phyloP scores from a whole-genome alignment of 2,113 vertebrate genomes.

The Aspidoscelis tigris region DNA sequence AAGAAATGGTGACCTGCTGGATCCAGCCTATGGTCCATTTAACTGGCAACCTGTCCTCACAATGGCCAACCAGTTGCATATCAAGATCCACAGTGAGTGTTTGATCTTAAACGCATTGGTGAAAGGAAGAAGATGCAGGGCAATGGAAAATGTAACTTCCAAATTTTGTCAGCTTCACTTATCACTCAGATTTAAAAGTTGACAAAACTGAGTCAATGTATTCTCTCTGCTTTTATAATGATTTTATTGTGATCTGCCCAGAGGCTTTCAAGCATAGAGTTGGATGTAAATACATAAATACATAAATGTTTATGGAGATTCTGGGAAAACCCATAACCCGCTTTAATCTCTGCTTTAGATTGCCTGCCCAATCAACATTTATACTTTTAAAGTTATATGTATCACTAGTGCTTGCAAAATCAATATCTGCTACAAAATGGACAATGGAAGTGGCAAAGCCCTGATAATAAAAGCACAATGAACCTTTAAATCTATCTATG shows the following conservation, averaged over 20 bases:
- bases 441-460: neutral
- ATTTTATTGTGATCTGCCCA: too few relatives aligned
- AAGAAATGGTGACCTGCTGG: neutral
- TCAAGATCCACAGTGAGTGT: neutral
- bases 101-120: neutral
- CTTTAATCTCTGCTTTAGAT: conserved; percentile 3
- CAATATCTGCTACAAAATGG: neutral
- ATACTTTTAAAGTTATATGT: neutral
- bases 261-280: too few relatives aligned
- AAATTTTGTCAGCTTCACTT: neutral
- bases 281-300: neutral
- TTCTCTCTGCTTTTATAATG: too few relatives aligned
- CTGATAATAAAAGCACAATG: neutral
- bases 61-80: too few relatives aligned
- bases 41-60: too few relatives aligned
- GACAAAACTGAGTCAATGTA: too few relatives aligned
- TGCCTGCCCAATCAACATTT: neutral
- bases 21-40: too few relatives aligned
- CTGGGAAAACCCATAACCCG: neutral
- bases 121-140: neutral
- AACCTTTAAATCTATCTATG: neutral
- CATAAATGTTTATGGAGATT: neutral
- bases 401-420: neutral
- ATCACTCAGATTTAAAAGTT: neutral
- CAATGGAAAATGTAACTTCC: neutral